Evolutionary conservation across 2,888 invertebrate genomes (phyloP), one percentile per base, ranked within the genome.

Genomic region (Drosophila lacicola): DNA sequence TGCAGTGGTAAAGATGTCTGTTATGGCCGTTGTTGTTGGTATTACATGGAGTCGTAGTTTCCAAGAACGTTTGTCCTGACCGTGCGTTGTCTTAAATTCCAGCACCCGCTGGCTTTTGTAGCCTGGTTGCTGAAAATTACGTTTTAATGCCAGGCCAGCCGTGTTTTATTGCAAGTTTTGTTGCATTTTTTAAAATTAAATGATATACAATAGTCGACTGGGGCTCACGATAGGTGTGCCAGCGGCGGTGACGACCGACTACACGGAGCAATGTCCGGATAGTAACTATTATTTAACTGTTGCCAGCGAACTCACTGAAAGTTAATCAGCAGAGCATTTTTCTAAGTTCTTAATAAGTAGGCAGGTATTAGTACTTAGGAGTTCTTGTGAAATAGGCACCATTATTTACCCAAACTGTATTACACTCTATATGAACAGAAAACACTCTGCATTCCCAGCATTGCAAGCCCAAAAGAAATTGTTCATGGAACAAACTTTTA

Each of bases 161-260:
- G 71, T 74, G 58, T 58, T 88, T 69, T 83, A 84, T 80, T 82
- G 78, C 82, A 77, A 77, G 67, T 74, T 82, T 86, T 83, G 80
- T 72, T 87, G 88, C 82, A 82, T 82, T 75, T 74, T 76, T 49
- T 73, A 72, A 81, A 85, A 85, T 88, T 88, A 75, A 86, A 86
- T 80, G 76, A 82, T 72, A 73, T 65, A 63, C 75, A 51, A 51
- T 42, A 44, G 33, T 39, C 25, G 57, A 14, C 36, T 21, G 6
- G 2, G 10, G 34, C 8, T 19, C n/a, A n/a, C 1, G 5, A 17
- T 14, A 33, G 39, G 45, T 61, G 65, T 19, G 14, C 19, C 51
- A 33, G 8, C 21, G 10, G 10, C 39, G 19, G 14, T 14, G n/a
- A 1, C 11, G 1, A 10, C 14, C 34, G n/a, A 21, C 8, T 29